Evolutionary conservation across 2,797 vertebrate genomes (phyloP).

Genomic region (Chloroceryle inda): DNA sequence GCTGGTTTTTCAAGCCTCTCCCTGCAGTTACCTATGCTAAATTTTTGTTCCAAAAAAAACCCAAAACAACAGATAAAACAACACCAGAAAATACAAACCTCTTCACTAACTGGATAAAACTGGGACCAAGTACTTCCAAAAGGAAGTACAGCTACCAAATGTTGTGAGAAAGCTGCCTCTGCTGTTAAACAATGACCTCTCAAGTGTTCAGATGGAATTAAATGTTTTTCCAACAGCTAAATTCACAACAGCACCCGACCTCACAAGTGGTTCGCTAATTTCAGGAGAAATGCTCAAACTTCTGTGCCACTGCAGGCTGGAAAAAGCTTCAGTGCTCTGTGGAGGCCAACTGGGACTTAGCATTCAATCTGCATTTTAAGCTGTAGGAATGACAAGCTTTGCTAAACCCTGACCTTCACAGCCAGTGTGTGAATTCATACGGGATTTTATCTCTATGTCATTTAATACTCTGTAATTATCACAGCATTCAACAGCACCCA

Average conservation of each 20-base stretch:
- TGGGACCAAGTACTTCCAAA: neutral
- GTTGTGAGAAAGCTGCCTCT: neutral
- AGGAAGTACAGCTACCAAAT: neutral
- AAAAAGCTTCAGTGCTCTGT: neutral
- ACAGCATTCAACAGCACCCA: neutral
- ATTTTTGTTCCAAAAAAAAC: neutral
- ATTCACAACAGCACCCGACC: neutral
- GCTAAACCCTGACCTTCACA: slow-evolving; percentile 35
- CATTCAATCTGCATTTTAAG: slow-evolving; percentile 26
- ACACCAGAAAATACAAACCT: neutral
- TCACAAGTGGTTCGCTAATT: neutral
- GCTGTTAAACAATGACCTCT: neutral
- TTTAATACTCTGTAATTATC: neutral
- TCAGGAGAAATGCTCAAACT: neutral
- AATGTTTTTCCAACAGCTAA: neutral
- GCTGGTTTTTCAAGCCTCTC: neutral
- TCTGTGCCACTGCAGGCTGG: neutral
- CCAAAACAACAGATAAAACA: no score
- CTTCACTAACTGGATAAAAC: neutral
- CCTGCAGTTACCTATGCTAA: neutral
- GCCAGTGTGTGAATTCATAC: neutral
- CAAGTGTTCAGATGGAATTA: neutral
- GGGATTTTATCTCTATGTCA: slow-evolving; percentile 26
- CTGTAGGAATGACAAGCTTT: slow-evolving; percentile 1
- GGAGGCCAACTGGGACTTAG: neutral